Evolutionary conservation across 2,113 vertebrate genomes (phyloP).

Genomic region (Ochotona princeps): DNA sequence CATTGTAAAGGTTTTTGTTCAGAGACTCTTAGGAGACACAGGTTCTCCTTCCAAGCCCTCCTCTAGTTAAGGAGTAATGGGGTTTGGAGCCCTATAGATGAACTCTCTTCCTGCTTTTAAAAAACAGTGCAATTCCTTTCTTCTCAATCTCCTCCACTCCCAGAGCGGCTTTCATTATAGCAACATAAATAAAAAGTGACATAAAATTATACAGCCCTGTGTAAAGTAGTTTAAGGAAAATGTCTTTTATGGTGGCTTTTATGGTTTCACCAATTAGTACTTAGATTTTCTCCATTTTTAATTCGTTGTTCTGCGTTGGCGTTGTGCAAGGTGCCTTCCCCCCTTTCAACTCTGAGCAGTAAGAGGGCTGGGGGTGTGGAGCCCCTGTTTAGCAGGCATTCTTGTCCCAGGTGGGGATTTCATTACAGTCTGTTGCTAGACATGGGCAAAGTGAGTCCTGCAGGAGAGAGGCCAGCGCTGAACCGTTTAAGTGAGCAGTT

Average conservation of each 20-base stretch:
- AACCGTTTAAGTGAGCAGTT: background rate
- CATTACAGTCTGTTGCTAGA: conserved; percentile 47
- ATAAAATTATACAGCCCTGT: conserved; percentile 81
- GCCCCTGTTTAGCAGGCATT: background rate
- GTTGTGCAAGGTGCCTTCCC: conserved; percentile 31
- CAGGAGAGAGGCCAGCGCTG: background rate
- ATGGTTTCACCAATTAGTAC: conserved; percentile 80
- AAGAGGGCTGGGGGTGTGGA: background rate
- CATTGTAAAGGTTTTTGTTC: background rate
- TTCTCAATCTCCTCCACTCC: conserved; percentile 58
- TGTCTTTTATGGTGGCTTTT: conserved; percentile 81
- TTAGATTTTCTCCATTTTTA: conserved; percentile 80
- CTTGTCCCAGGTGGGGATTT: conserved; percentile 58
- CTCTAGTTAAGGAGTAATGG: conserved; percentile 61
- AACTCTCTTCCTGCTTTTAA: background rate
- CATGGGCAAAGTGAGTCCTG: conserved; percentile 41
- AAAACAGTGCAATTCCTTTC: conserved; percentile 58
- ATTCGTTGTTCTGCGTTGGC: conserved; percentile 28
- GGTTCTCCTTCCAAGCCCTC: background rate
- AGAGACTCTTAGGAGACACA: conserved; percentile 25
- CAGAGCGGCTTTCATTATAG: conserved; percentile 67
- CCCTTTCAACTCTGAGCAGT: conserved; percentile 49
- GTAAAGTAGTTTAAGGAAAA: conserved; percentile 80
- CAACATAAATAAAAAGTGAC: conserved; percentile 84
- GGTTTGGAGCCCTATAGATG: conserved; percentile 40